Evolutionary conservation across 2,888 invertebrate species (phyloP).

Genomic region (Pyrgus malvae): DNA sequence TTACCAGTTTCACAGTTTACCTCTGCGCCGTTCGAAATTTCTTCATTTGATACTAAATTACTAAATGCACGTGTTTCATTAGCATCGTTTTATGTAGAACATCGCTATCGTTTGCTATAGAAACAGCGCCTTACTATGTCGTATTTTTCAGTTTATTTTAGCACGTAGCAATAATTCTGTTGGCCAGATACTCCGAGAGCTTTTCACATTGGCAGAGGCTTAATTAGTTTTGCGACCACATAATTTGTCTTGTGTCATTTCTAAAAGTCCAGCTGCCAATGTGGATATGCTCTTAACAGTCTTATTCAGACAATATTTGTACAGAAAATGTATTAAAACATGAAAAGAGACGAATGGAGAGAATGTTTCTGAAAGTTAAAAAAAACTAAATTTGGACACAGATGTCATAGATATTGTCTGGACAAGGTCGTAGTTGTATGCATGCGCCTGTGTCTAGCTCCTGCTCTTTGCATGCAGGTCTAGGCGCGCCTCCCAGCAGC

Average conservation of each 20-base stretch:
- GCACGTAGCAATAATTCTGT: conserved; percentile 43
- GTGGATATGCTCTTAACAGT: conserved; percentile 12
- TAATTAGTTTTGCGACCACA: conserved; percentile 4
- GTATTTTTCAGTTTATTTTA: conserved; percentile 34
- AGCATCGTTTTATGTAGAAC: neutral
- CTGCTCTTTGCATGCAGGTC: conserved; percentile 87
- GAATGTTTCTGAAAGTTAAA: too few relatives aligned
- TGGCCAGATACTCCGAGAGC: conserved; percentile 43
- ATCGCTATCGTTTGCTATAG: neutral
- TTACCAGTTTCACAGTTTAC: too few relatives aligned
- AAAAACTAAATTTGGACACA: too few relatives aligned
- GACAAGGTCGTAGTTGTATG: conserved; percentile 47
- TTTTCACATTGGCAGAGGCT: conserved; percentile 42
- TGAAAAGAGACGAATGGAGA: neutral
- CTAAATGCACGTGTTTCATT: conserved; percentile 10
- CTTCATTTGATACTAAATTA: too few relatives aligned
- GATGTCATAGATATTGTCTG: conserved; percentile 2
- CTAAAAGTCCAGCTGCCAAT: neutral
- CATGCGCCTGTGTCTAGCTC: conserved; percentile 76
- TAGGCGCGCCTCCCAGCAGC: conserved; percentile 93
- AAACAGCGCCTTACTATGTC: conserved; percentile 34
- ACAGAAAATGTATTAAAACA: too few relatives aligned
- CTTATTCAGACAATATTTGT: conserved; percentile 20
- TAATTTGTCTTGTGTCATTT: neutral
- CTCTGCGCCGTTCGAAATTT: too few relatives aligned